Evolutionary conservation across 2,888 invertebrate species (phyloP), one percentile per base, ranked within the genome.

Genomic region (Stenchaetothrips biformis): DNA sequence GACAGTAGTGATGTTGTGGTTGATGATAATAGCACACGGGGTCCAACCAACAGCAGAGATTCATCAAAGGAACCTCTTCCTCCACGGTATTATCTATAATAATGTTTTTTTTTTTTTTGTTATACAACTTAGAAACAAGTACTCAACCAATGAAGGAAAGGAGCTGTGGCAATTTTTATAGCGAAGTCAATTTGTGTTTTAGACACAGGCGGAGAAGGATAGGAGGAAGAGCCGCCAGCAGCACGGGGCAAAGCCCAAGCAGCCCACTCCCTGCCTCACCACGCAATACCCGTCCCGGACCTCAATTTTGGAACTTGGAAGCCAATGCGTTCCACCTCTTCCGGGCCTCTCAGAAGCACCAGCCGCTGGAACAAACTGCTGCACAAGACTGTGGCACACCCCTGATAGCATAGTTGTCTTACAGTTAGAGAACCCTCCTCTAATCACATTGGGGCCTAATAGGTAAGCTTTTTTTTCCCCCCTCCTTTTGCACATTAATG

Each of bases 281-380:
- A 82, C 37, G 81, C 79, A 77, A 88, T 82, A 88, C 86, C 84
- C 86, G 86, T 82, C 86, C 88, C 86, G 89, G 90, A 82, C 90
- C 90, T 74, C 91, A 93, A 85, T 94, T 94, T 87, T n/a, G n/a
- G n/a, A 94, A 94, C 87, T 89, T 94, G 84, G 93, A 93, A 87
- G 92, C 93, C 81, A 90, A 92, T 80, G 93, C 94, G 80, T 94
- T 94, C 94, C 94, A 82, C 94, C 94, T 81, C 89, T 94, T 85
- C 94, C 94, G 82, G 93, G 93, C 21, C 82, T 83, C 79, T 79
- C 83, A 21, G 81, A 80, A 48, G 81, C 83, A 47, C 48, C 79
- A 47, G 80, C 80, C 16, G 79, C 82, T 49, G 80, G 81, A 49
- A 49, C 82, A 25, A 81, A 78, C 67, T n/a, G 48, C 82, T 47